These are phyloP conservation scores for Hesperia comma DNA, from an alignment of 2,888 invertebrate species.

Conservation along the genomic window DNA sequence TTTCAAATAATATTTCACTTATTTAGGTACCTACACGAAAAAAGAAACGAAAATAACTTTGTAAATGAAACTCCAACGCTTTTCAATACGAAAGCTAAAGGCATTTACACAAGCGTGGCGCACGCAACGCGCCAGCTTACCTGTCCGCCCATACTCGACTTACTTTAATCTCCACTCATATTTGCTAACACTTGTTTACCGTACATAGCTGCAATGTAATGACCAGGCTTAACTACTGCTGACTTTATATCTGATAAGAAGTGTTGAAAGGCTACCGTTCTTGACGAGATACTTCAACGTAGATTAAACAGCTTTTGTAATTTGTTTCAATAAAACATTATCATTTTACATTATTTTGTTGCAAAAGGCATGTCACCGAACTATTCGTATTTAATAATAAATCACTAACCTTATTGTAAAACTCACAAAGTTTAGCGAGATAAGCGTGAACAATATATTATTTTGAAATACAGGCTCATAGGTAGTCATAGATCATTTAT, in stretches of 20 bases:
- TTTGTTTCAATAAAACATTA: slow-evolving; percentile 10
- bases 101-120: slow-evolving; percentile 57
- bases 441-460: slow-evolving; percentile 32
- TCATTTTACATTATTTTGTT: slow-evolving; percentile 7
- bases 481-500: slow-evolving; percentile 31
- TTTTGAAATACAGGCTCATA: slow-evolving; percentile 27
- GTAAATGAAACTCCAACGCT: slow-evolving; percentile 45
- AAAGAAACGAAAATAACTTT: neutral
- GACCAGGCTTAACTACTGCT: slow-evolving; percentile 26
- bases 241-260: slow-evolving; percentile 14
- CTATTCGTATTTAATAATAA: slow-evolving; percentile 8
- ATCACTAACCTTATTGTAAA: slow-evolving; percentile 25
- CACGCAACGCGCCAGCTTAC: slow-evolving; percentile 61
- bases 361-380: neutral
- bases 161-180: slow-evolving; percentile 67
- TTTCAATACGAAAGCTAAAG: slow-evolving; percentile 50
- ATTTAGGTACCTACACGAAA: neutral
- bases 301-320: slow-evolving; percentile 9
- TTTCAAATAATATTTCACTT: too few species aligned
- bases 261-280: slow-evolving; percentile 14
- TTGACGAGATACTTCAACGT: slow-evolving; percentile 5
- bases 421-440: slow-evolving; percentile 17
- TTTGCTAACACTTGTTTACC: slow-evolving; percentile 58
- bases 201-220: slow-evolving; percentile 34
- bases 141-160: slow-evolving; percentile 53